Evolutionary conservation across 2,113 vertebrate species (phyloP), one percentile per base, ranked within the genome.

Genomic region (Amazona guildingii): DNA sequence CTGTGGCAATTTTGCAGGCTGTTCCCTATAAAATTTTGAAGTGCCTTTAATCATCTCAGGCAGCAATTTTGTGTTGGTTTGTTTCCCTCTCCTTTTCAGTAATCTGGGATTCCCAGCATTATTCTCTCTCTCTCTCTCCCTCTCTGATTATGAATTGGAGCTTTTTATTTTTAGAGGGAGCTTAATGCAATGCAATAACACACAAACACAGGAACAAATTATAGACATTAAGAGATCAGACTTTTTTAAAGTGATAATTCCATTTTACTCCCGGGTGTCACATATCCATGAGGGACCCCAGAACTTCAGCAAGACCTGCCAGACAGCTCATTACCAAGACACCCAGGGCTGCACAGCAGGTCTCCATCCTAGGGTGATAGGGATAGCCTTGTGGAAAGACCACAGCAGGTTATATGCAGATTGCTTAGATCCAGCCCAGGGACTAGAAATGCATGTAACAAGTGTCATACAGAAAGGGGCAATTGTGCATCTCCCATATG

Each of bases 131-230:
- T 61, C 73, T 75, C 76, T 86, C 90, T 75, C 76, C 83, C 90
- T 92, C 17, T 49, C 52, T 75, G 88, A 84, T 84, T 91, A 86
- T 91, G 86, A 93, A 93, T 75, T 88, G 77, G 49, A 82, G 83
- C 24, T 91, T 88, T 92, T 91, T 91, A 82, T 87, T 90, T 94
- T 91, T 52, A 91, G 88, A 90, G 55, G 52, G n/a, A 93, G 35
- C 74, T 94, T 96, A 93, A 96, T 92, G 95, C 83, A 89, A 84
- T 88, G 77, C 95, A 96, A 29, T 81, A 93, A 41, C 48, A 88
- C 69, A 94, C 73, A 96, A 97, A 94, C 81, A 94, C 23, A 41
- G 57, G 62, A 84, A 91, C 23, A 11, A 94, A 87, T 92, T 85
- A 91, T 2, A 94, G 67, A 91, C 83, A 85, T 88, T 57, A 81